These are phyloP conservation scores for Drosophila jambulina DNA, from an alignment of 1,140 invertebrate species.

Conservation along the genomic window DNA sequence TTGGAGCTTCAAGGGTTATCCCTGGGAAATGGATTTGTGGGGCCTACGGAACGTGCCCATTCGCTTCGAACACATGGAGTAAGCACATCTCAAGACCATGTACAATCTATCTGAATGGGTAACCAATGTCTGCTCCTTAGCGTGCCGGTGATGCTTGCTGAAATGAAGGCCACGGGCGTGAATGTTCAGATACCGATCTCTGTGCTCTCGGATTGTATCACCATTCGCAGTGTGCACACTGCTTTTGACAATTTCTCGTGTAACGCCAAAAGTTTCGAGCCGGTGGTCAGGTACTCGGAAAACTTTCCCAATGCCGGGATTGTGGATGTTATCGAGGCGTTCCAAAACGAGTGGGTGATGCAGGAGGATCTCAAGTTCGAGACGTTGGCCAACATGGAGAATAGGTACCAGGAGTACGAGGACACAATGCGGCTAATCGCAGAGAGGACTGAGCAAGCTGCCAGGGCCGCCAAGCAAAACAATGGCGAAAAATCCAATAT, in stretches of 20 bases:
- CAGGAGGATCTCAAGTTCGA: slow-evolving; percentile 58
- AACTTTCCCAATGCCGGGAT: slow-evolving; percentile 62
- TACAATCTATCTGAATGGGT: neutral
- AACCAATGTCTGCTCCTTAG: slow-evolving; percentile 18
- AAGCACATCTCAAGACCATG: slow-evolving; percentile 16
- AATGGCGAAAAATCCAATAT: slow-evolving; percentile 24
- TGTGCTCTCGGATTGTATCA: slow-evolving; percentile 63
- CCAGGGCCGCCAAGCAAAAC: slow-evolving; percentile 22
- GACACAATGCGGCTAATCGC: slow-evolving; percentile 44
- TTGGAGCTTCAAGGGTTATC: slow-evolving; percentile 45
- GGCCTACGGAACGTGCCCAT: slow-evolving; percentile 66
- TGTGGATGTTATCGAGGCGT: slow-evolving; percentile 47
- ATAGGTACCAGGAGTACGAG: slow-evolving; percentile 52
- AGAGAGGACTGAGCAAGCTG: slow-evolving; percentile 32
- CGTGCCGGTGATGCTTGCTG: slow-evolving; percentile 55
- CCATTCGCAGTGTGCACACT: slow-evolving; percentile 66
- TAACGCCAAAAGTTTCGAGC: slow-evolving; percentile 67
- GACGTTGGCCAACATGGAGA: slow-evolving; percentile 29
- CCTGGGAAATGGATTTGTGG: slow-evolving; percentile 71
- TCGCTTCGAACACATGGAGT: slow-evolving; percentile 63
- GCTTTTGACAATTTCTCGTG: slow-evolving; percentile 63
- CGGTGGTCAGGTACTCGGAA: neutral
- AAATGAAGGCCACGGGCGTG: slow-evolving; percentile 17
- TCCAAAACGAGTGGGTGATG: slow-evolving; percentile 64
- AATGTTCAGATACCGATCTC: slow-evolving; percentile 57